phyloP scores from a whole-genome alignment of 2,888 invertebrate genomes.

The Boloria euphrosyne region DNA sequence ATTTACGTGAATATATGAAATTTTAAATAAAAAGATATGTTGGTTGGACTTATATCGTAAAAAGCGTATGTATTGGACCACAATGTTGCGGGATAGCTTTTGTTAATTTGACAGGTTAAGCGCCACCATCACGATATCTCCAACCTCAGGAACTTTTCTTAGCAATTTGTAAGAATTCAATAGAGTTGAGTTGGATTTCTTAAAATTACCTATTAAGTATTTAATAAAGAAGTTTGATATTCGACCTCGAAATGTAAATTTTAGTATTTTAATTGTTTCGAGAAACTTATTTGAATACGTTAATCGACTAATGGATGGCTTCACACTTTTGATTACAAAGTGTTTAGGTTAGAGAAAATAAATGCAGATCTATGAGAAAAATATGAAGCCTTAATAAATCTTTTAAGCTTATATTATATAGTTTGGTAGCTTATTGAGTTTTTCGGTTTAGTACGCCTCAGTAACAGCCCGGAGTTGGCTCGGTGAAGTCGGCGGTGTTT shows the following conservation, averaged over 20 bases:
- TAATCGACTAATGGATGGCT: slow-evolving; percentile 53
- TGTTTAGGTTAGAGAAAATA: slow-evolving; percentile 14
- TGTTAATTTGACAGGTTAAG: slow-evolving; percentile 70
- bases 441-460: no score
- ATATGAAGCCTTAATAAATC: neutral
- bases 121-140: slow-evolving; percentile 52
- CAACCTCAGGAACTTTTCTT: slow-evolving; percentile 26
- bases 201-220: slow-evolving; percentile 54
- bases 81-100: slow-evolving; percentile 53
- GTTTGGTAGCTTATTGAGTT: neutral
- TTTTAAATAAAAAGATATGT: neutral
- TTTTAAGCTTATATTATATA: slow-evolving; percentile 4
- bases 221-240: slow-evolving; percentile 65
- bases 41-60: neutral
- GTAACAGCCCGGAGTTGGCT: no score
- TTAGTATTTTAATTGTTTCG: slow-evolving; percentile 74
- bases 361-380: slow-evolving; percentile 2
- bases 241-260: slow-evolving; percentile 64
- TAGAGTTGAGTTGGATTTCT: slow-evolving; percentile 44
- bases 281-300: slow-evolving; percentile 67
- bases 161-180: slow-evolving; percentile 28
- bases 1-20: neutral
- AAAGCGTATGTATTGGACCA: slow-evolving; percentile 49
- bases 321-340: slow-evolving; percentile 15
- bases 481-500: no score